A percentile compares a stretch with the other conserved stretches of the same genome.
phyloP scores from a whole-genome alignment of 2,797 vertebrate genomes.

The Amphiprion clarkii region DNA sequence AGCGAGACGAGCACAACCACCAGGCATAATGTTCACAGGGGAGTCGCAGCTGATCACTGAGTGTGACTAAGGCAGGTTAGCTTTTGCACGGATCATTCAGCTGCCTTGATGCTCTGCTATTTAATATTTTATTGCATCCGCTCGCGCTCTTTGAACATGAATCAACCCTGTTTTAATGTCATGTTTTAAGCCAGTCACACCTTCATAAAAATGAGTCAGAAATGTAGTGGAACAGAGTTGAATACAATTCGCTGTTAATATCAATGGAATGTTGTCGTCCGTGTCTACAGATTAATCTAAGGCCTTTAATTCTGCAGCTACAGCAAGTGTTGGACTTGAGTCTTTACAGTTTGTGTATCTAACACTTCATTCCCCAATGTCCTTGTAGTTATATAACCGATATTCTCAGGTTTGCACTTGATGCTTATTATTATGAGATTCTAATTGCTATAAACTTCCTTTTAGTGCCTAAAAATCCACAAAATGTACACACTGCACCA shows the following conservation, averaged over 20 bases:
- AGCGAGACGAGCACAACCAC: slow-evolving; percentile 33
- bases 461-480: no score
- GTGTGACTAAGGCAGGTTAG: slow-evolving; percentile 45
- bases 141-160: slow-evolving; percentile 43
- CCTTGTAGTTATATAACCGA: not conserved
- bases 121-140: slow-evolving; percentile 48
- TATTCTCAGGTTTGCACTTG: not conserved
- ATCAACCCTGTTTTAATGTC: not conserved
- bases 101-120: slow-evolving; percentile 34
- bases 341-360: not conserved
- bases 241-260: not conserved
- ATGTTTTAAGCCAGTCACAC: slow-evolving; percentile 18
- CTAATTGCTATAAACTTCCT: no score
- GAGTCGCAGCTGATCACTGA: slow-evolving; percentile 43
- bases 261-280: slow-evolving; percentile 4
- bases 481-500: no score
- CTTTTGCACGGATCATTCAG: slow-evolving; percentile 45
- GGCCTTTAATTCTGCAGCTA: not conserved
- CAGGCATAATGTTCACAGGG: slow-evolving; percentile 24
- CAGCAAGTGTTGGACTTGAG: not conserved
- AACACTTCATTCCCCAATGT: not conserved
- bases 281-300: not conserved
- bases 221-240: slow-evolving; percentile 10
- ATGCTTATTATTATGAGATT: no score
- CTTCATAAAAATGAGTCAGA: slow-evolving; percentile 25